phyloP scores from a whole-genome alignment of 2,888 invertebrate species.

The Eupithecia subfuscata region DNA sequence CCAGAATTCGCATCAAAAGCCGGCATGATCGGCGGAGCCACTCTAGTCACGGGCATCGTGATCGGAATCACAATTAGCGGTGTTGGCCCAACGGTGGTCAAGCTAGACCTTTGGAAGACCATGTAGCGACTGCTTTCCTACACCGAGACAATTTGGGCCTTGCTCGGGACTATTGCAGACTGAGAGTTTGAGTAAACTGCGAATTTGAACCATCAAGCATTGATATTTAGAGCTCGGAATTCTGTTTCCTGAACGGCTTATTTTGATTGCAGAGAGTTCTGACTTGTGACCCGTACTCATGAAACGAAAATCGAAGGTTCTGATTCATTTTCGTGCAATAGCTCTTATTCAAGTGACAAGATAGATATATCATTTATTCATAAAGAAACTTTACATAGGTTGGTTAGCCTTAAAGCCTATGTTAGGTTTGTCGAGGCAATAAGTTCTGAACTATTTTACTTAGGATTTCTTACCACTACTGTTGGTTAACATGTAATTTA shows the following conservation, averaged over 20 bases:
- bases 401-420: too few species aligned
- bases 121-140: slow-evolving; percentile 65
- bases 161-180: slow-evolving; percentile 48
- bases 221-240: not conserved
- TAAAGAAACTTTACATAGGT: too few species aligned
- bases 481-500: too few species aligned
- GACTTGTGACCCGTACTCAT: too few species aligned
- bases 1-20: slow-evolving; percentile 92
- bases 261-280: too few species aligned
- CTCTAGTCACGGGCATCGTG: slow-evolving; percentile 94
- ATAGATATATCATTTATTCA: too few species aligned
- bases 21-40: slow-evolving; percentile 98
- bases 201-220: not conserved
- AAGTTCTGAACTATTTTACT: too few species aligned
- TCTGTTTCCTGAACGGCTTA: not conserved
- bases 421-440: too few species aligned
- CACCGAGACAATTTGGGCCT: slow-evolving; percentile 59
- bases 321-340: too few species aligned
- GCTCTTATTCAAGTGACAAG: too few species aligned
- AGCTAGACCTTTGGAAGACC: slow-evolving; percentile 51
- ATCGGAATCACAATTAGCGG: slow-evolving; percentile 91
- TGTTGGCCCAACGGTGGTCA: slow-evolving; percentile 86
- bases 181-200: slow-evolving; percentile 9
- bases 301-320: too few species aligned
- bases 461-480: too few species aligned